These are phyloP conservation scores for Pectinophora gossypiella DNA, from an alignment of 1,140 invertebrate genomes.

Conservation along the genomic window DNA sequence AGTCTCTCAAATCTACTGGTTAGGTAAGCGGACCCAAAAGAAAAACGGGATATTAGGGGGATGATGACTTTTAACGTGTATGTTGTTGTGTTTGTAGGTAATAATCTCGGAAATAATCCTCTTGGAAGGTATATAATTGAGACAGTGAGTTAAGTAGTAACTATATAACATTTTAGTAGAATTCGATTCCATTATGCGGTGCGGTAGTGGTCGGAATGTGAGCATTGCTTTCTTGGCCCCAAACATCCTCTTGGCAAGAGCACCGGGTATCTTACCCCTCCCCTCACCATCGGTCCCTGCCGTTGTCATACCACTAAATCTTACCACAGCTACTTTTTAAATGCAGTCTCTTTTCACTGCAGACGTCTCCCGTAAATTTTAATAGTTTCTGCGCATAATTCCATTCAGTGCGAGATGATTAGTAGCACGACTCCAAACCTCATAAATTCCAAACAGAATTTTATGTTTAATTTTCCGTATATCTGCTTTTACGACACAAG, in stretches of 20 bases:
- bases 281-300: slow-evolving; percentile 23
- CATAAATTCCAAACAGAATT: no score
- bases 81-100: neutral
- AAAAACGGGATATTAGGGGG: neutral
- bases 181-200: neutral
- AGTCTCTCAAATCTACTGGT: no score
- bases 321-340: slow-evolving; percentile 21
- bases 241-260: slow-evolving; percentile 22
- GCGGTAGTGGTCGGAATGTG: neutral
- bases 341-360: slow-evolving; percentile 15
- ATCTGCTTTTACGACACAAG: no score
- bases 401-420: no score
- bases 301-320: slow-evolving; percentile 37
- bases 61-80: neutral
- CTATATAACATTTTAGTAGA: no score
- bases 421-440: no score
- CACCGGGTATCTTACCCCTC: slow-evolving; percentile 24
- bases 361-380: no score
- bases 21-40: no score
- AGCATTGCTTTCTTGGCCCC: neutral
- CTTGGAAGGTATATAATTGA: neutral
- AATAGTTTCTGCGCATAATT: no score
- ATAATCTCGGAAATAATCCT: neutral
- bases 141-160: no score
- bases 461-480: no score